Base-by-base conservation (phyloP, 2,888 invertebrate species). In the Psococerastis gibbosa region DNA sequence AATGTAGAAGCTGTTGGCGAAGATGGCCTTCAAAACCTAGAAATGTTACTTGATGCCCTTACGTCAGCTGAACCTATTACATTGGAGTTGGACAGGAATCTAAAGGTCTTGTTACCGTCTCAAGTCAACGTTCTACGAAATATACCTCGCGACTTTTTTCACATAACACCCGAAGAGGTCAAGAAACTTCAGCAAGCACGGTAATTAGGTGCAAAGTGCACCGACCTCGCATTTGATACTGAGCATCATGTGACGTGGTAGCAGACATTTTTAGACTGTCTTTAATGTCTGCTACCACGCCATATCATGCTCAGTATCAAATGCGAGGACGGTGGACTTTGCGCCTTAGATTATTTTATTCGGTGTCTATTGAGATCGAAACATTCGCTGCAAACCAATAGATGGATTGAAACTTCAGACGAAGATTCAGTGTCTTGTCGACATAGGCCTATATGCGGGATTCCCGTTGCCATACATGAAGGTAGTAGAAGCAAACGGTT, bases 121-220 rank as follows among this genome's bases (percentile, higher is more conserved):
- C 79, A 85, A 57, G 81, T 79, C 1, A 69, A 72, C 0, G 60
- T 64, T 41, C 68, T 71, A 49, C 64, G 75, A 17, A 74, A 79
- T 47, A 64, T 95, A 11, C 91, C 94, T 0, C 62, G 72, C 1
- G 84, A 83, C 2, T 95, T 95, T 65, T 97, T 80, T 58, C 72
- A 76, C 2, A 63, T 91, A 15, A 68, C 78, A 0, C 67, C 78
- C 0, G 87, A 85, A 48, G 95, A 95, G 56, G 56, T 95, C 9
- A 85, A 84, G 57, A 69, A 70, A 49, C 91, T 91, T 61, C 80
- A 81, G 50, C 76, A 78, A 53, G 54, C 75, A n/a, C 71, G 71
- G 80, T 77, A 61, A 49, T 35, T n/a, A n/a, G n/a, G n/a, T n/a
- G n/a, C n/a, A n/a, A n/a, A n/a, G n/a, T n/a, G n/a, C n/a, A n/a